These are phyloP conservation scores for Lepisosteus oculatus DNA, from an alignment of 2,113 vertebrate species.

Conservation along the genomic window DNA sequence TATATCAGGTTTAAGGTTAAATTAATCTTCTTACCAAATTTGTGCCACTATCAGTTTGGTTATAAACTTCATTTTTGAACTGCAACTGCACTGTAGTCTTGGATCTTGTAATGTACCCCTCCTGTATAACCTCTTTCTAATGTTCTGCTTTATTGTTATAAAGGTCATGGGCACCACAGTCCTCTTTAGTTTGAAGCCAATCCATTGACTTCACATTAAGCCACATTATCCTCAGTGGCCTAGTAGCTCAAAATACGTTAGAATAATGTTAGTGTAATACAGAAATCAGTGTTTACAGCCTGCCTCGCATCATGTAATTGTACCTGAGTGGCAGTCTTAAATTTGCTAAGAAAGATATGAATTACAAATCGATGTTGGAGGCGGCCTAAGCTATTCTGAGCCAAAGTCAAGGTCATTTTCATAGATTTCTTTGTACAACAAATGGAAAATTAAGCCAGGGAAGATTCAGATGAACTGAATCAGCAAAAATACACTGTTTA, in stretches of 20 bases:
- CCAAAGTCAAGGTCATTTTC: conserved; percentile 11
- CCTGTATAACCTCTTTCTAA: no score
- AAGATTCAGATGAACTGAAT: conserved; percentile 25
- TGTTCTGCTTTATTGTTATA: no score
- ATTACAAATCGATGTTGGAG: conserved; percentile 9
- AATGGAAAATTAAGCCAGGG: not conserved
- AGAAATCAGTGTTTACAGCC: not conserved
- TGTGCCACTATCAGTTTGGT: no score
- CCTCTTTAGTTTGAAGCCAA: no score
- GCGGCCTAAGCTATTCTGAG: not conserved
- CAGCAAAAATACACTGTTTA: conserved; percentile 22
- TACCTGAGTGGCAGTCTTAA: not conserved
- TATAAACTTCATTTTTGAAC: no score
- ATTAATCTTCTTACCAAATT: no score
- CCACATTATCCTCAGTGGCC: no score
- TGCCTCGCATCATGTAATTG: not conserved
- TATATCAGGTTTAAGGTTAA: no score
- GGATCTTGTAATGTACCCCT: no score
- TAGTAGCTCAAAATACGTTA: not conserved
- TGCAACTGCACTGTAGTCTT: no score
- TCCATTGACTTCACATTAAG: no score
- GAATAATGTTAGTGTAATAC: no score
- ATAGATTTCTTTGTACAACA: not conserved
- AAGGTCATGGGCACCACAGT: not conserved
- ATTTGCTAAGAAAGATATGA: conserved; percentile 3